Evolutionary conservation across 2,797 vertebrate genomes (phyloP).

Genomic region (Pseudomugil tenellus): DNA sequence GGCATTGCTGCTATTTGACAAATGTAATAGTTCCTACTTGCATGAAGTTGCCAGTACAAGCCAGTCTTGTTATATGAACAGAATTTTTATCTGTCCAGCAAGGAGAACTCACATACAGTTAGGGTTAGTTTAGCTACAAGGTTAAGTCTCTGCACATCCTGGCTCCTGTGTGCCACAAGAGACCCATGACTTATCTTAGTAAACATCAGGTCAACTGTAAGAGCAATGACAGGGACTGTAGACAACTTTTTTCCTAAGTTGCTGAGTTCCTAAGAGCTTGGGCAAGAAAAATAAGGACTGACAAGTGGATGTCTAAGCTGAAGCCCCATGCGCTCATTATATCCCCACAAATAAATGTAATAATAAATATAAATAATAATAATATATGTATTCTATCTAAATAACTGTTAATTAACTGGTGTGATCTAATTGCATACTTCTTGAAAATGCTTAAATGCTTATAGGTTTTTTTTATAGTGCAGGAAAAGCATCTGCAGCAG

Average conservation of each 20-base stretch:
- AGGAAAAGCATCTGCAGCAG: constrained; percentile 16
- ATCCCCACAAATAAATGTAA: not conserved
- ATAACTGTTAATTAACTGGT: constrained; percentile 9
- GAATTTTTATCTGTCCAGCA: constrained; percentile 1
- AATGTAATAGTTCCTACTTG: not conserved
- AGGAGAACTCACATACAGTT: constrained; percentile 16
- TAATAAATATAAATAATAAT: no score
- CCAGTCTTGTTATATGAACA: constrained; percentile 10
- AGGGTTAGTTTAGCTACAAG: not conserved
- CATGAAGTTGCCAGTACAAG: not conserved
- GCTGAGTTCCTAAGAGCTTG: not conserved
- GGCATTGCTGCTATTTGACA: not conserved
- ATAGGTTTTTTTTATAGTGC: constrained; percentile 1
- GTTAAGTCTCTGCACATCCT: constrained; percentile 22
- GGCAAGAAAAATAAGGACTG: constrained; percentile 15
- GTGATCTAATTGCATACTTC: constrained; percentile 8
- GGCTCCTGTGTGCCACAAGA: constrained; percentile 26
- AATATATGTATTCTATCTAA: constrained; percentile 12
- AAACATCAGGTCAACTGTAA: constrained; percentile 32
- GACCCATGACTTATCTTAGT: constrained; percentile 34
- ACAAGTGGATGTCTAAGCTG: constrained; percentile 1
- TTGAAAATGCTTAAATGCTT: constrained; percentile 8
- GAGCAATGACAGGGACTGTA: constrained; percentile 34
- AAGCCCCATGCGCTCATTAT: not conserved
- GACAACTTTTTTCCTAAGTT: no score